Conservation (phyloP, 2,113 vertebrate genomes). For the Oceanodroma tethys region DNA sequence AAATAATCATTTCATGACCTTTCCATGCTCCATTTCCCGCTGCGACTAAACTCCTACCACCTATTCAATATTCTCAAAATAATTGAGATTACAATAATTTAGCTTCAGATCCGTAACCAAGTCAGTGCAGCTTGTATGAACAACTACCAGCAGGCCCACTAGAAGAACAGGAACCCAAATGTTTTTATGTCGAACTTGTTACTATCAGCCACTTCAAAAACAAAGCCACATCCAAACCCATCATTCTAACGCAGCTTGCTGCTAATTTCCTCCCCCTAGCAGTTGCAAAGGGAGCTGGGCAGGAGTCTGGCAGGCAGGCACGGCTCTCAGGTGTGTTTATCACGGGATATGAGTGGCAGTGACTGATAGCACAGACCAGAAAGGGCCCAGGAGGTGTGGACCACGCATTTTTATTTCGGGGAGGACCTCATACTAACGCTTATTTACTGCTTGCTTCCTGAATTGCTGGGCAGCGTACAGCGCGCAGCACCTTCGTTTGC, state of each 20-base stretch:
- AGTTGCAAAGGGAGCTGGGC: not conserved
- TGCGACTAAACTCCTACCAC: not conserved
- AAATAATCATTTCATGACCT: not conserved
- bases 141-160: not conserved
- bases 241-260: too few species aligned
- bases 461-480: not conserved
- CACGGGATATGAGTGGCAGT: accelerated
- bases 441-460: not conserved
- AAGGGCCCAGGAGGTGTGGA: not conserved
- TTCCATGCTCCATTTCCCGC: not conserved
- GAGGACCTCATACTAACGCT: not conserved
- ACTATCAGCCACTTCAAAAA: not conserved
- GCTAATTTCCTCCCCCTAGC: not conserved
- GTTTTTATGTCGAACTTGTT: not conserved
- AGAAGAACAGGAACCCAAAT: not conserved
- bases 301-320: not conserved
- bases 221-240: not conserved
- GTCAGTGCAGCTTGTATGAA: not conserved
- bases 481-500: not conserved
- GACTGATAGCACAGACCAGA: not conserved
- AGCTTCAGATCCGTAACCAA: not conserved
- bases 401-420: not conserved
- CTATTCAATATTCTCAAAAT: not conserved
- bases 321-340: not conserved
- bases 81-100: not conserved